Evolutionary conservation across 2,113 vertebrate genomes (phyloP), one percentile per base, ranked within the genome.

Genomic region (Callionymus lyra): DNA sequence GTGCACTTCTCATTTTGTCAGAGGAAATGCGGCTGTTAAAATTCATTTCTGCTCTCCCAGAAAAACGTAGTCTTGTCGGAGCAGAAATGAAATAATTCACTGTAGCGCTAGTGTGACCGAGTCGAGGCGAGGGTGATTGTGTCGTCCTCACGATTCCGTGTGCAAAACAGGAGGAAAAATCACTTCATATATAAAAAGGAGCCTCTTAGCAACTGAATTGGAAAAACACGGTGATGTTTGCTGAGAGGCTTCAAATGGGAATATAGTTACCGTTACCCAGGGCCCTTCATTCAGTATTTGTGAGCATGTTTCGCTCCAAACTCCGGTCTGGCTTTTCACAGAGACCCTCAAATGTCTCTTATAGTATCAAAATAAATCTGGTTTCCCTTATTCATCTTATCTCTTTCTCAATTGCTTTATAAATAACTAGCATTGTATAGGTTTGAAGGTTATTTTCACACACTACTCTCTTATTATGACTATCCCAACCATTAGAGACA

Each of bases 191-290:
- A 27, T 5, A 27, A 27, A 50, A 54, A 34, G 68, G 42, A 33
- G 19, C 19, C 69, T 74, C 53, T 18, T 21, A 71, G 65, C 54
- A 50, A 44, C 49, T 55, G 42, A 51, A 74, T 49, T 49, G 53
- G n/a, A n/a, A n/a, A 68, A 70, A 63, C 59, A 55, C 56, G 44
- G 41, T 41, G 53, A 62, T 61, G 56, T 72, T 68, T 72, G 51
- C 66, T 15, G 68, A 68, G 56, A 66, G 56, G 56, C 52, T 77
- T 79, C 73, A 74, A 82, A 83, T 69, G 74, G 73, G 63, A 65
- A 68, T 66, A 52, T 49, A 55, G 45, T 66, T 70, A 36, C 38
- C 65, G 11, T 68, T 56, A 75, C 66, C 69, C 31, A 34, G 13
- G 71, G 71, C 63, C 44, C 43, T 62, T 66, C 44, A 70, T 70